phyloP scores from a whole-genome alignment of 2,888 invertebrate genomes.

The Seira musarum region DNA sequence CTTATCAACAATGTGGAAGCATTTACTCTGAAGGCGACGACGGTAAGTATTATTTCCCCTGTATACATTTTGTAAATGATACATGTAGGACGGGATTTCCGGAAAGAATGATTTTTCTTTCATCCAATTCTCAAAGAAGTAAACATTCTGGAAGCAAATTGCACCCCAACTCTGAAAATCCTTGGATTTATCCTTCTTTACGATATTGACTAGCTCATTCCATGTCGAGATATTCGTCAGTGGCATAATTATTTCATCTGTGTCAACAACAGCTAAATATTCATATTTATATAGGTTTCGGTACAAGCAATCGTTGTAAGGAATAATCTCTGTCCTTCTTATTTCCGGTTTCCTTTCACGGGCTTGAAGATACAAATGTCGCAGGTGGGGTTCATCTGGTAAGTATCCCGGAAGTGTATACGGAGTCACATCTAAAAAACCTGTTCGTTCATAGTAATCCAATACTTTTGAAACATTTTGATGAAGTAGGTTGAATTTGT shows the following conservation, averaged over 20 bases:
- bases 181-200: constrained; percentile 79
- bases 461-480: constrained; percentile 89
- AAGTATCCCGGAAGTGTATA: constrained; percentile 90
- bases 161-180: too few species aligned
- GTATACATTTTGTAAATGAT: constrained; percentile 90
- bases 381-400: constrained; percentile 90
- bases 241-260: constrained; percentile 99
- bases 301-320: constrained; percentile 97
- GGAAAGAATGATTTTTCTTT: constrained; percentile 87
- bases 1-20: constrained; percentile 93
- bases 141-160: constrained; percentile 93
- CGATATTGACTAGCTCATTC: constrained; percentile 84
- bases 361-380: constrained; percentile 90
- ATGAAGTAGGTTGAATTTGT: too few species aligned
- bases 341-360: constrained; percentile 80
- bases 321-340: constrained; percentile 94
- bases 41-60: constrained; percentile 92
- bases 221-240: constrained; percentile 80
- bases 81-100: constrained; percentile 88
- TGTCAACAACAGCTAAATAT: constrained; percentile 91
- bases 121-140: constrained; percentile 90
- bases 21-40: constrained; percentile 93
- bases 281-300: constrained; percentile 92
- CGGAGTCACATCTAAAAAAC: constrained; percentile 83
- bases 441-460: constrained; percentile 78